These are phyloP conservation scores for Penaeus vannamei DNA, from an alignment of 1,140 invertebrate species.

Conservation along the genomic window DNA sequence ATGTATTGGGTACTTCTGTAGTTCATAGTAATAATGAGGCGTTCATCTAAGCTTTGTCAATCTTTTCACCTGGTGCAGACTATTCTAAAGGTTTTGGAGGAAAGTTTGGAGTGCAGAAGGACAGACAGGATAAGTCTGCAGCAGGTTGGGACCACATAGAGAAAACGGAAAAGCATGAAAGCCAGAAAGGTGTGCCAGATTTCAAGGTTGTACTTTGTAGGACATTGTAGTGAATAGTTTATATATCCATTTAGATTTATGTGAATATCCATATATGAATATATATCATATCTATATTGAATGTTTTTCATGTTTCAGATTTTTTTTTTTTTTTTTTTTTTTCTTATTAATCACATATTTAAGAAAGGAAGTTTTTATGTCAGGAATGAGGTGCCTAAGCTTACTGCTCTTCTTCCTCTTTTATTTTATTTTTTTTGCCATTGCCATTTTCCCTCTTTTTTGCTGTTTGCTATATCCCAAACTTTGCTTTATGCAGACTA, in stretches of 20 bases:
- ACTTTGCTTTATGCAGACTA: conserved; percentile 77
- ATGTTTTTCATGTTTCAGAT: too few relatives aligned
- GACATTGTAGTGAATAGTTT: too few relatives aligned
- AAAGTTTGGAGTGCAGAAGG: conserved; percentile 75
- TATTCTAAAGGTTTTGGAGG: conserved; percentile 77
- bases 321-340: too few relatives aligned
- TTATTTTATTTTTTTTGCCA: not conserved
- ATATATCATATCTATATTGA: too few relatives aligned
- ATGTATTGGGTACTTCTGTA: too few relatives aligned
- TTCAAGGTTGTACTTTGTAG: too few relatives aligned
- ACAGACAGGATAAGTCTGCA: conserved; percentile 41
- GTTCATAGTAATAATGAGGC: too few relatives aligned
- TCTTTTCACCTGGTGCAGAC: conserved; percentile 69
- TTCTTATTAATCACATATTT: too few relatives aligned
- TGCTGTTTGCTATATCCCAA: not conserved
- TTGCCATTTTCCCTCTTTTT: not conserved
- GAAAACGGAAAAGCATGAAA: conserved; percentile 71
- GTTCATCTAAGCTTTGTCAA: too few relatives aligned
- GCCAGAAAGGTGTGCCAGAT: conserved; percentile 69
- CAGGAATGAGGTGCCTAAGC: too few relatives aligned
- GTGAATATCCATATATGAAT: not conserved
- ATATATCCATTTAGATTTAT: conserved; percentile 65
- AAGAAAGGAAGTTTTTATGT: too few relatives aligned
- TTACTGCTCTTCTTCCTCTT: too few relatives aligned
- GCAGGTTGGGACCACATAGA: conserved; percentile 73